Base-by-base conservation (phyloP, 2,113 vertebrate genomes). In the Macrotus californicus region DNA sequence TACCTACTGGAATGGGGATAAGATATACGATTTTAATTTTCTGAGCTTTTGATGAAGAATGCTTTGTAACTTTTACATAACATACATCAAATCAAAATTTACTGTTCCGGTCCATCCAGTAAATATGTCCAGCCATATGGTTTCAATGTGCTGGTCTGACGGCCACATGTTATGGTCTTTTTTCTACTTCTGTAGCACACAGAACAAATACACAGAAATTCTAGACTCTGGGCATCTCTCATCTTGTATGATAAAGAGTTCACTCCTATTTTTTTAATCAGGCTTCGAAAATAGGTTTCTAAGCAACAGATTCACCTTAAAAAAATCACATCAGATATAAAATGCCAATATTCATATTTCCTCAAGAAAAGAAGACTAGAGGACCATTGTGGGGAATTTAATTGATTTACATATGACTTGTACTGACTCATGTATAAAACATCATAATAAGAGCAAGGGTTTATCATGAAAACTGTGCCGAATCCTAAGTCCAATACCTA, bases 1-100 rank as follows among this genome's bases (percentile, higher is more conserved):
- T 91, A 19, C 89, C 89, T 91, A 92, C 76, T 69, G 80, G 86
- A 94, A 97, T 97, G 94, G 69, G 54, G 91, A 88, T 88, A 96
- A 97, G 98, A 98, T 98, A 97, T 98, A 98, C 97, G 89, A 96
- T 98, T 98, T 98, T 97, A 98, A 98, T 98, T 97, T 95, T 92
- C 67, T 82, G 31, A 67, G 73, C 69, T 93, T 94, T 93, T 97
- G 64, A 94, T 81, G 75, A 73, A 81, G 94, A 98, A 96, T 64
- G 82, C 26, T 97, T 97, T 97, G 69, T 97, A 69, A 97, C 95
- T 96, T 97, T 96, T 91, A 19, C 91, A 76, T 89, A 88, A 86
- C 95, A 95, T 86, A 72, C 4, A 96, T 97, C 72, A 95, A 67
- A 79, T 80, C 48, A 89, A 95, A 96, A 97, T 96, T 97, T 98